phyloP scores from a whole-genome alignment of 2,797 vertebrate species.

The Cygnus olor region DNA sequence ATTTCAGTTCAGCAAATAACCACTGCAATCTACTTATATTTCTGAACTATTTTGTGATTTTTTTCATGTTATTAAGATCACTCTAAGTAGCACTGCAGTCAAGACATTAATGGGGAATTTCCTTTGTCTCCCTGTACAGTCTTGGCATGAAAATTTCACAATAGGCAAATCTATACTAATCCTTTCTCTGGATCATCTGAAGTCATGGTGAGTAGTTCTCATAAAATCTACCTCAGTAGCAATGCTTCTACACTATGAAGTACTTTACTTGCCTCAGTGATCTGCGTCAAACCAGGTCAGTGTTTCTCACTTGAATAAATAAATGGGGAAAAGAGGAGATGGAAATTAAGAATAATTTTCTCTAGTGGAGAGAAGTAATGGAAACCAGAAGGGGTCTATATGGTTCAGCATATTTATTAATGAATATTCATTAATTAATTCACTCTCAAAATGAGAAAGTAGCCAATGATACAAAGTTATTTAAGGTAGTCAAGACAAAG shows the following conservation, averaged over 20 bases:
- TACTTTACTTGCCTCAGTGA: background rate
- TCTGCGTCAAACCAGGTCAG: background rate
- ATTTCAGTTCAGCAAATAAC: background rate
- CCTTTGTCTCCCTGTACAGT: fast-evolving
- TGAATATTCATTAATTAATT: background rate
- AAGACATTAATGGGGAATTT: background rate
- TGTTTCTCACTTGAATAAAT: background rate
- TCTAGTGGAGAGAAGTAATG: background rate
- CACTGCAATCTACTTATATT: background rate
- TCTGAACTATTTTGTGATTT: background rate
- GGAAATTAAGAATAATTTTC: background rate
- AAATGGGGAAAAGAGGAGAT: background rate
- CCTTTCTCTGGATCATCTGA: background rate
- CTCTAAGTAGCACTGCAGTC: background rate
- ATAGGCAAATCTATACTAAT: background rate
- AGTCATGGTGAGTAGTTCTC: background rate
- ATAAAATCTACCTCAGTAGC: background rate
- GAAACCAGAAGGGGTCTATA: background rate
- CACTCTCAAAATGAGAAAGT: background rate
- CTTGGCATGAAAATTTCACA: background rate
- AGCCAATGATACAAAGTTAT: background rate
- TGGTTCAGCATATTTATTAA: background rate
- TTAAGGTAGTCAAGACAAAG: background rate
- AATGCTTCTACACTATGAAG: background rate
- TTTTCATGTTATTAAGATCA: background rate